phyloP scores from a whole-genome alignment of 2,888 invertebrate species.

The Galerucella nymphaeae region DNA sequence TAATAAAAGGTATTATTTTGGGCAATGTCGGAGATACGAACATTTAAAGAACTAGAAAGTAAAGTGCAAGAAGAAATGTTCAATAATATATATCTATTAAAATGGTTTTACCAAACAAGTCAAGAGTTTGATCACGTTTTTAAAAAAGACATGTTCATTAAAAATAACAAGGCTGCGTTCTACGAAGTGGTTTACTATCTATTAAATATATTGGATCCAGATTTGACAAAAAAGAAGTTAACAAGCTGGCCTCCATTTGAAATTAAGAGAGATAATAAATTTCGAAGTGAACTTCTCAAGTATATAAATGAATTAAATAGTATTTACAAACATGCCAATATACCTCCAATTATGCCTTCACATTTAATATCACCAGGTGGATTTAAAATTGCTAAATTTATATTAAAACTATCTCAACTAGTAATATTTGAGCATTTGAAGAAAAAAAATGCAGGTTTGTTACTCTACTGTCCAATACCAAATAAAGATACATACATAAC shows the following conservation, averaged over 20 bases:
- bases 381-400: conserved; percentile 56
- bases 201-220: conserved; percentile 56
- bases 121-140: conserved; percentile 56
- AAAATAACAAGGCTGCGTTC: conserved; percentile 61
- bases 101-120: conserved; percentile 52
- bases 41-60: conserved; percentile 49
- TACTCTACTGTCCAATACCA: conserved; percentile 39
- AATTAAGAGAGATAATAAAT: conserved; percentile 56
- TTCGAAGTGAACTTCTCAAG: conserved; percentile 57
- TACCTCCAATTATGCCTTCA: conserved; percentile 58
- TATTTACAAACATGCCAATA: conserved; percentile 55
- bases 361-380: conserved; percentile 62
- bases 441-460: conserved; percentile 36
- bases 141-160: conserved; percentile 61
- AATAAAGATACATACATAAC: conserved; percentile 39
- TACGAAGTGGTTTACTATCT: conserved; percentile 59
- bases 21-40: conserved; percentile 13
- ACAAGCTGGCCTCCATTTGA: conserved; percentile 57
- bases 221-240: conserved; percentile 55
- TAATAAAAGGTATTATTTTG: not conserved
- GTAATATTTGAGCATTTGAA: conserved; percentile 54
- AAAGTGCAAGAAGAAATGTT: conserved; percentile 56
- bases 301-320: conserved; percentile 57
- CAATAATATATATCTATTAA: conserved; percentile 56
- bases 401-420: conserved; percentile 60